These are phyloP conservation scores for Gastrophysa polygoni DNA, from an alignment of 2,888 invertebrate genomes.

Conservation along the genomic window DNA sequence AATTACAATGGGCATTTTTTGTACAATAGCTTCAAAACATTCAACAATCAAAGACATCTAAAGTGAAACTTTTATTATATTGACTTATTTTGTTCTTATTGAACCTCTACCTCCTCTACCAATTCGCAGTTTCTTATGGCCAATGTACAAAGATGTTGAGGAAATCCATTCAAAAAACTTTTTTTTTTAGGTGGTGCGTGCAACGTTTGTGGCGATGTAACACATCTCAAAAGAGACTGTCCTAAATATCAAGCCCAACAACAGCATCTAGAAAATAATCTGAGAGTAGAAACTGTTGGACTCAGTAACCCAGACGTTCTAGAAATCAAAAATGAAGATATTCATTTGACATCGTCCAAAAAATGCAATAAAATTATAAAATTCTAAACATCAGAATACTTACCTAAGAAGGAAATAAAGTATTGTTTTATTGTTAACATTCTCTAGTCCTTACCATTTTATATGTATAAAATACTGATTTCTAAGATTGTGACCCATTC, in stretches of 20 bases:
- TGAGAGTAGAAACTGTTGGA: constrained; percentile 46
- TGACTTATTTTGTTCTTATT: no score
- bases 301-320: constrained; percentile 50
- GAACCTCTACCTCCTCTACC: no score
- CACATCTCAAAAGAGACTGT: constrained; percentile 83
- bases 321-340: constrained; percentile 31
- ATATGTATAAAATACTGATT: no score
- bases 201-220: constrained; percentile 82
- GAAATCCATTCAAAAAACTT: no score
- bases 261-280: constrained; percentile 39
- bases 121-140: no score
- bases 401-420: neutral
- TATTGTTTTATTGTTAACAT: neutral
- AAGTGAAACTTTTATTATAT: no score
- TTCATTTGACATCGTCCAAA: constrained; percentile 11
- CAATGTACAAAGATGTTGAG: no score
- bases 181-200: constrained; percentile 64
- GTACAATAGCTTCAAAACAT: no score
- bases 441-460: neutral
- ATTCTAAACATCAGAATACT: constrained; percentile 35
- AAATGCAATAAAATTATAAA: constrained; percentile 49
- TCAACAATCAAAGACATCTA: no score
- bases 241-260: constrained; percentile 61
- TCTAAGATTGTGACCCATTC: no score
- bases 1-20: no score